phyloP scores from a whole-genome alignment of 2,888 invertebrate genomes.

The Philhelius pedissequus region DNA sequence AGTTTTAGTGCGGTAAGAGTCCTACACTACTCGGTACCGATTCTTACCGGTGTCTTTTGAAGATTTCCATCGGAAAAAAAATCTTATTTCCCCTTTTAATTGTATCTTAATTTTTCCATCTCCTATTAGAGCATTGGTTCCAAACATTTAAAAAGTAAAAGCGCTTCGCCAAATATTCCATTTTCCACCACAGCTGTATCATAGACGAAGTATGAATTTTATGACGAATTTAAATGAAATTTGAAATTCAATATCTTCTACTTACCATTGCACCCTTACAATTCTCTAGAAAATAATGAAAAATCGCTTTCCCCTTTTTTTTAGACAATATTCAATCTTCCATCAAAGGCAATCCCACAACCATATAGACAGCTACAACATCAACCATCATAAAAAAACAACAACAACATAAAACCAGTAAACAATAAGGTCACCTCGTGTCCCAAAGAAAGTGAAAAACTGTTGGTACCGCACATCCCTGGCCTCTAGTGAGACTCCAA shows the following conservation, averaged over 20 bases:
- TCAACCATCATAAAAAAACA: constrained; percentile 18
- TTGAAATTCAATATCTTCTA: constrained; percentile 43
- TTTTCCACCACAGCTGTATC: too few relatives aligned
- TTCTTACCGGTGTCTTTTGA: too few relatives aligned
- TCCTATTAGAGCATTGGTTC: too few relatives aligned
- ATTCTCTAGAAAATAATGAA: not conserved
- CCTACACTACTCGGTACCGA: too few relatives aligned
- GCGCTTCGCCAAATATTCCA: too few relatives aligned
- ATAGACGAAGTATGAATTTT: too few relatives aligned
- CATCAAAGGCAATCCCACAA: constrained; percentile 25
- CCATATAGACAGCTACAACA: not conserved
- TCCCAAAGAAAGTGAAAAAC: constrained; percentile 75
- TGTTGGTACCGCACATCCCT: constrained; percentile 3
- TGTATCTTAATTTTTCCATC: too few relatives aligned
- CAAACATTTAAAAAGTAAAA: too few relatives aligned
- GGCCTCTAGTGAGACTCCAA: not conserved
- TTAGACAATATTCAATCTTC: not conserved
- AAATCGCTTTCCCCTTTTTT: constrained; percentile 45
- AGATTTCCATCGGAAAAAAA: too few relatives aligned
- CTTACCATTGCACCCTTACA: constrained; percentile 44
- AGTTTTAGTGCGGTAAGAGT: too few relatives aligned
- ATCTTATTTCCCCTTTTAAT: too few relatives aligned
- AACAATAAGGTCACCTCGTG: constrained; percentile 74
- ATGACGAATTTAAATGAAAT: too few relatives aligned
- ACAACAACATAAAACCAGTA: not conserved